These are phyloP conservation scores for Bombyx mandarina DNA, from an alignment of 1,140 invertebrate genomes.

Conservation along the genomic window DNA sequence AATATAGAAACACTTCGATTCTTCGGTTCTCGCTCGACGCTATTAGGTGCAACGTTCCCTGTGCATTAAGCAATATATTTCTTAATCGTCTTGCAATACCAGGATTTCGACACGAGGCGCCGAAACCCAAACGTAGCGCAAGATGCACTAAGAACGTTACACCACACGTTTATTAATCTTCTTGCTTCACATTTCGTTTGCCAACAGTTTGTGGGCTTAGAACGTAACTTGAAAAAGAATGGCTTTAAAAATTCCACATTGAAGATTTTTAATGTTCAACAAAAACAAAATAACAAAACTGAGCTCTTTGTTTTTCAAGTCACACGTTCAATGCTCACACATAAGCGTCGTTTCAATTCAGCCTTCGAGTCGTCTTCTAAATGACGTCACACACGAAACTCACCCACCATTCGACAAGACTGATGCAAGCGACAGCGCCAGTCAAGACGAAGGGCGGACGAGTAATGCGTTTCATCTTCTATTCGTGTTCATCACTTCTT, in stretches of 20 bases:
- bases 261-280: too few relatives aligned
- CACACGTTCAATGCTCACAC: too few relatives aligned
- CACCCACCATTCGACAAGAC: conserved; percentile 69
- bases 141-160: conserved; percentile 58
- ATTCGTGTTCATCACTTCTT: not conserved
- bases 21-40: conserved; percentile 8
- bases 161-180: conserved; percentile 11
- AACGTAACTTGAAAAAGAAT: too few relatives aligned
- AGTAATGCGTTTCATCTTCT: conserved; percentile 10
- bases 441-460: conserved; percentile 51
- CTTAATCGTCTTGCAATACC: conserved; percentile 39
- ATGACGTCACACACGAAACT: conserved; percentile 24
- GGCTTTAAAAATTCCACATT: too few relatives aligned
- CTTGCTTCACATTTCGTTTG: not conserved
- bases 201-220: not conserved
- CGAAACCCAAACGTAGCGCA: conserved; percentile 25
- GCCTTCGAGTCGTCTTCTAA: conserved; percentile 7
- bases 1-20: not conserved
- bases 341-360: too few relatives aligned
- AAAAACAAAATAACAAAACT: too few relatives aligned
- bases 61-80: conserved; percentile 44
- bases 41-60: conserved; percentile 37
- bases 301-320: too few relatives aligned
- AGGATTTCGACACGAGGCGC: conserved; percentile 2
- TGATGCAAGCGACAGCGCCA: conserved; percentile 38